Evolutionary conservation across 2,888 invertebrate species (phyloP), one percentile per base, ranked within the genome.

Genomic region (Rhabditoides inermis): DNA sequence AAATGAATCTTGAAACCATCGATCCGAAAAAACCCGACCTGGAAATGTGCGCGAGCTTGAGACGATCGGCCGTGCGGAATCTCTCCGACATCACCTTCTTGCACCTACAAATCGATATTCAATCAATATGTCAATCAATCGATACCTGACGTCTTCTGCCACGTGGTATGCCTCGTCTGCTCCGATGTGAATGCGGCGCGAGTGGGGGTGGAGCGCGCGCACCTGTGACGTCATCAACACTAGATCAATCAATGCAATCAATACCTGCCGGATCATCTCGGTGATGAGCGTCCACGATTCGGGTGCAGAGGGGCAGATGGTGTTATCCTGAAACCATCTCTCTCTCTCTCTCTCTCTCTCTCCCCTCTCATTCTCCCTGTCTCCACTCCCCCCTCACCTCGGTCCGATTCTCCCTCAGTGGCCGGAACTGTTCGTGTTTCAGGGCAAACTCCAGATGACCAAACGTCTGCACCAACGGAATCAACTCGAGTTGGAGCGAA

Each of bases 151-250:
- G 68, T 80, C 80, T 37, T 77, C 62, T 18, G 79, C 80, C 20
- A 81, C 70, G 54, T 85, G 83, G 68, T 82, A 85, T 0, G 88
- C 88, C 79, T 89, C 89, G 76, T 89, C 88, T 45, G 86, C 85
- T 0, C 86, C 86, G 53, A 86, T 84, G 76, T 86, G 86, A 26
- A 86, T 78, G 35, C 69, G 61, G 18, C 58, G 64, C 6, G 71
- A 57, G 27, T 68, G 56, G 2, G 77, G 71, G 37, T 72, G 73
- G 68, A 80, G 32, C 2, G 58, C 23, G 42, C 74, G 59, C 5
- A 77, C 55, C 65, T 63, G 44, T 30, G 35, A 42, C 20, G 27
- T 10, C 22, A 40, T 6, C 6, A 18, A 40, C n/a, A 40, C 7
- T 12, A 7, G n/a, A n/a, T n/a, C n/a, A n/a, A n/a, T n/a, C 3